Evolutionary conservation across 2,888 invertebrate genomes (phyloP), one percentile per base, ranked within the genome.

Genomic region (Ditula angustiorana): DNA sequence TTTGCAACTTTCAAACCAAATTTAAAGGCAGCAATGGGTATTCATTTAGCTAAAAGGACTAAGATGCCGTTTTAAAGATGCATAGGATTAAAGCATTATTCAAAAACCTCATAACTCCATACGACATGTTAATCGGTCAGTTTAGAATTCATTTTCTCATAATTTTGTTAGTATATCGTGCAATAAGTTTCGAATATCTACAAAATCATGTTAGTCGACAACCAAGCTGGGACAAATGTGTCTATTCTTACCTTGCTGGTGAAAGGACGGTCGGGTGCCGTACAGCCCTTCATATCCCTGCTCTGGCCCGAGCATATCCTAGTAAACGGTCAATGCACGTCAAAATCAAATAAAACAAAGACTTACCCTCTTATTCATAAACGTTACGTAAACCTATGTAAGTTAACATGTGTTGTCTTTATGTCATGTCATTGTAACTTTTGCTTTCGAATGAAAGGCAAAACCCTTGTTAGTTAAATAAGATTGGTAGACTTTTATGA

Each of bases 241-340:
- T 23, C 30, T 64, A 71, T 33, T 71, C 86, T 94, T 96, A 97
- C 97, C 97, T 97, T 96, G 96, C 74, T 96, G 96, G 83, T 97
- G 97, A 93, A 96, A 97, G 78, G 97, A 97, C 77, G 97, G 97
- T 85, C 98, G 96, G 88, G 98, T 98, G 83, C 96, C 96, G 92
- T 98, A 98, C 94, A 98, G 95, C 89, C 97, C 97, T 88, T 98
- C 98, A 94, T 97, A 98, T 83, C 97, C 96, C 93, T 98, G 98
- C 89, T 98, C 98, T 80, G 97, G 96, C 84, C 96, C 96, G 90
- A 97, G 95, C 95, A 97, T 97, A 91, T 97, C 98, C 97, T 97
- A 95, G 67, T 86, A 79, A 89, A 87, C 73, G 80, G 81, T 82
- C 82, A 82, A 73, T 78, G 77, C 76, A 80, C 73, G 74, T 69